Conservation (phyloP, 2,888 invertebrate species). For the Ormia ochracea region DNA sequence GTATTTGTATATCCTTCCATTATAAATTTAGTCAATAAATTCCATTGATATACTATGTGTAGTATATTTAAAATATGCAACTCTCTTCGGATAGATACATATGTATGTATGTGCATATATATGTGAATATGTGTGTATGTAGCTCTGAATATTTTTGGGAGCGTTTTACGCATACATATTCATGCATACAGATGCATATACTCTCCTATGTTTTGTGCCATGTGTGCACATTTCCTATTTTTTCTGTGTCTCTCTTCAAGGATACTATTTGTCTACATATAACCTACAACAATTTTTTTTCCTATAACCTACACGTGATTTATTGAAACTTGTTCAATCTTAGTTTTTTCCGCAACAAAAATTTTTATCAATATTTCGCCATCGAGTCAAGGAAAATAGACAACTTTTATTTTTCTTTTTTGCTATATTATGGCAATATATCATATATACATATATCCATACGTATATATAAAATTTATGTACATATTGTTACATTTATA, state of each 20-base stretch:
- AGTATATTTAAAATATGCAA: neutral
- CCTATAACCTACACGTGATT: conserved; percentile 59
- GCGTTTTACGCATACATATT: neutral
- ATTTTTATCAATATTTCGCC: conserved; percentile 19
- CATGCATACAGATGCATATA: neutral
- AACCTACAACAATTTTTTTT: conserved; percentile 58
- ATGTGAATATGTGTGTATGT: too few relatives aligned
- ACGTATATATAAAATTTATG: neutral
- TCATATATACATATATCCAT: neutral
- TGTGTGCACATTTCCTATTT: conserved; percentile 12
- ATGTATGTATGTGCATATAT: too few relatives aligned
- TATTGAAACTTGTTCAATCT: conserved; percentile 45
- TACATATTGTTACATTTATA: too few relatives aligned
- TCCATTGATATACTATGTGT: conserved; percentile 55
- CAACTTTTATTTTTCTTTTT: neutral
- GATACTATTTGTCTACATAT: conserved; percentile 62
- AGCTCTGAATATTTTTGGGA: neutral
- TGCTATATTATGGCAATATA: too few relatives aligned
- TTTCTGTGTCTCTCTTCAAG: conserved; percentile 51
- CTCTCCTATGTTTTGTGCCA: conserved; percentile 4
- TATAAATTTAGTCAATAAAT: conserved; percentile 53
- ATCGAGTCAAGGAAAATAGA: neutral
- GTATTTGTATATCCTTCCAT: conserved; percentile 53
- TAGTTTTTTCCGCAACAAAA: conserved; percentile 6
- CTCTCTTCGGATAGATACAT: neutral